Evolutionary conservation across 2,113 vertebrate genomes (phyloP).

Genomic region (Corythoichthys intestinalis): DNA sequence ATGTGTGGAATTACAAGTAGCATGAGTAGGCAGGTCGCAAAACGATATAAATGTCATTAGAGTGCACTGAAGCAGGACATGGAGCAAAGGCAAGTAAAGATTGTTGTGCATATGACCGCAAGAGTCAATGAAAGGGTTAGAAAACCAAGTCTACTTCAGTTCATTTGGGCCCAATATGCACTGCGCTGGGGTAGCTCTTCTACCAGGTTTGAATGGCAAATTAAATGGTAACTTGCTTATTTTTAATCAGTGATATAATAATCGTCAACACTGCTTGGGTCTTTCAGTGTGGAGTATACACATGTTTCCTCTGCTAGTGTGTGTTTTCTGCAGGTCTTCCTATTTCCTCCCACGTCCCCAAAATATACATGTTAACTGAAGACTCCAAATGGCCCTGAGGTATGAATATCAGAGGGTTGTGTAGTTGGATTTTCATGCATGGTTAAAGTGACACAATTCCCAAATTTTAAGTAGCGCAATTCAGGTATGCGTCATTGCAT

Average conservation of each 20-base stretch:
- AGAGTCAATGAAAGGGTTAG: slow-evolving; percentile 54
- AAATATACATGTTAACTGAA: too few species aligned
- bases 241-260: background rate
- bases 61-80: slow-evolving; percentile 67
- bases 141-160: slow-evolving; percentile 54
- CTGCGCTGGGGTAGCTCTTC: slow-evolving; percentile 22
- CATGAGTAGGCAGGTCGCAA: slow-evolving; percentile 53
- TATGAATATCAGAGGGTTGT: too few species aligned
- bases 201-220: slow-evolving; percentile 3
- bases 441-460: too few species aligned
- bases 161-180: slow-evolving; percentile 38
- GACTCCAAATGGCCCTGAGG: too few species aligned
- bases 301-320: too few species aligned
- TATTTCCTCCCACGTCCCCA: too few species aligned
- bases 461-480: too few species aligned
- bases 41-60: slow-evolving; percentile 72
- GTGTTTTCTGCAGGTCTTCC: too few species aligned
- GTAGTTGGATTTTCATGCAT: background rate
- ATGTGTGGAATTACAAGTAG: slow-evolving; percentile 59
- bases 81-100: slow-evolving; percentile 62
- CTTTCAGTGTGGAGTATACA: too few species aligned
- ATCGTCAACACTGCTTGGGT: too few species aligned
- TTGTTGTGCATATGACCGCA: slow-evolving; percentile 59
- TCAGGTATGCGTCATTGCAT: too few species aligned
- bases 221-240: background rate